These are phyloP conservation scores for Notechis scutatus DNA, from an alignment of 2,113 vertebrate genomes.

Conservation along the genomic window DNA sequence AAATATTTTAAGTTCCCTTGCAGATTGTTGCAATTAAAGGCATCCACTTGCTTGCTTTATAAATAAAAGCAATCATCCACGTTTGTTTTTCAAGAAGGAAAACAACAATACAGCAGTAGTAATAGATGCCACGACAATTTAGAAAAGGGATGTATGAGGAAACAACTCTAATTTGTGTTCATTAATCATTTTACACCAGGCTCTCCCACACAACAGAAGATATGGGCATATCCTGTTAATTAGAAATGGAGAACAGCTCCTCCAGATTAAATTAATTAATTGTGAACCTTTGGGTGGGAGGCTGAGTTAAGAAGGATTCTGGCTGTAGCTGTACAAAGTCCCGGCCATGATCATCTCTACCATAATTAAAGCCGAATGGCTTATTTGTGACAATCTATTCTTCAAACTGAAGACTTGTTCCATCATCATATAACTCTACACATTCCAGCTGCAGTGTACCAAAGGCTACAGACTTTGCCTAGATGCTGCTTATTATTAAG, in stretches of 20 bases:
- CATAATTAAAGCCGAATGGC: constrained; percentile 47
- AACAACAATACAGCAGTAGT: background rate
- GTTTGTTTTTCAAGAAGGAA: background rate
- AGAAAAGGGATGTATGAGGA: constrained; percentile 4
- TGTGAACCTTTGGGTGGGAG: constrained; percentile 49
- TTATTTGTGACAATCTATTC: constrained; percentile 61
- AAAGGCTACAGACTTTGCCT: constrained; percentile 37
- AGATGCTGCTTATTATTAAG: constrained; percentile 29
- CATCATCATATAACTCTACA: constrained; percentile 21
- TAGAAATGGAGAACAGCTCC: constrained; percentile 50
- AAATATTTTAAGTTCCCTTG: background rate
- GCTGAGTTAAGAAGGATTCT: constrained; percentile 9
- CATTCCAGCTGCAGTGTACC: constrained; percentile 30
- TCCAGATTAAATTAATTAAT: constrained; percentile 64
- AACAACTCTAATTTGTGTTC: constrained; percentile 39
- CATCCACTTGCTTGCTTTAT: background rate
- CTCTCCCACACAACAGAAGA: constrained; percentile 12
- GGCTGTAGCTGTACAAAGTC: constrained; percentile 44
- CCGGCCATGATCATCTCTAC: constrained; percentile 54
- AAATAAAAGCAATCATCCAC: background rate
- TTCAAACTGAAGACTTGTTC: constrained; percentile 36
- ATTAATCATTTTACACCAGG: constrained; percentile 41
- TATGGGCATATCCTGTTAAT: constrained; percentile 58
- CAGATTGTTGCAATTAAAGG: background rate
- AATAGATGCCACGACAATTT: constrained; percentile 16